Evolutionary conservation across 2,797 vertebrate genomes (phyloP), one percentile per base, ranked within the genome.

Genomic region (Urosaurus nigricauda): DNA sequence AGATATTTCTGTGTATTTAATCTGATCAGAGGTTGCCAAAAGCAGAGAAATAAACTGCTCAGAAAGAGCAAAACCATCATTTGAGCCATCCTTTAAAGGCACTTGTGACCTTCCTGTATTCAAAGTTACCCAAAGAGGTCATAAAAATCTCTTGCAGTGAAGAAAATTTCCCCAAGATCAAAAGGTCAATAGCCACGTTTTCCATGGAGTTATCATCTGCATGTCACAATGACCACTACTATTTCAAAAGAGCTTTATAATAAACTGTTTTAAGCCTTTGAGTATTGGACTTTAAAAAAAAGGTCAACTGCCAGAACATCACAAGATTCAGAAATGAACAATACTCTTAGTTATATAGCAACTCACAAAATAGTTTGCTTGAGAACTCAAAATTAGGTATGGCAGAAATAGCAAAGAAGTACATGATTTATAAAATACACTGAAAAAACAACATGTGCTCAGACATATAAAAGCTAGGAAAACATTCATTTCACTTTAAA

Each of bases 381-480:
- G 51, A 26, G 24, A 63, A 3, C 0, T 91, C 40, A 37, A 83
- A 84, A 87, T 65, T 29, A 85, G 75, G 79, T 35, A 82, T 35
- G 84, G 11, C 5, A 87, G 0, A 56, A 14, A 37, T 35, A 2
- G 13, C n/a, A 65, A 3, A 87, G 47, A 1, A 80, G 5, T 8
- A 80, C 0, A 37, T 43, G 71, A 32, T 56, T 88, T 65, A 63
- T 53, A 91, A 92, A 80, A 71, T 60, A 29, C 82, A 91, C 29
- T 37, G 17, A 0, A 56, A 0, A 56, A 78, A 9, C 58, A 75
- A 14, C 11, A 0, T 35, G 29, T 21, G 29, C 47, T 56, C 65
- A 90, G 91, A 75, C 90, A 92, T 88, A 93, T 35, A 91, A 90
- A 89, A 83, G 5, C 65, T 32, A 68, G 9, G 9, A 29, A 12